These are phyloP conservation scores for Gibbula magus DNA, from an alignment of 2,888 invertebrate genomes.

Conservation along the genomic window DNA sequence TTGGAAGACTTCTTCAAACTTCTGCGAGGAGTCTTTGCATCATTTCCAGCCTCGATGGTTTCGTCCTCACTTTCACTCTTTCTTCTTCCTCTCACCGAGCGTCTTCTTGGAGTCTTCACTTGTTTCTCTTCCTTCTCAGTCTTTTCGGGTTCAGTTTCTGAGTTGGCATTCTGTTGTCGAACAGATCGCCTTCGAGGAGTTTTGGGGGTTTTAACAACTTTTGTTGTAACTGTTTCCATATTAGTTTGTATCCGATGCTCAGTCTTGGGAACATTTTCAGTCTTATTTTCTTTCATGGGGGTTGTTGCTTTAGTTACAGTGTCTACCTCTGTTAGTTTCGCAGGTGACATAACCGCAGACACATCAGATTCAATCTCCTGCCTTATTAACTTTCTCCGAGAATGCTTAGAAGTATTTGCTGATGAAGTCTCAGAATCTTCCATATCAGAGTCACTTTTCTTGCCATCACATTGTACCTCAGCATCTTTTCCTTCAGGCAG, in stretches of 20 bases:
- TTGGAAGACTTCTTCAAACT: not conserved
- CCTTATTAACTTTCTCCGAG: not conserved
- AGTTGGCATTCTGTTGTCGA: not conserved
- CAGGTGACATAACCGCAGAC: not conserved
- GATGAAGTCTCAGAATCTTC: not conserved
- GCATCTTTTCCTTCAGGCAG: not conserved
- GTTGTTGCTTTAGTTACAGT: no score
- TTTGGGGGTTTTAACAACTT: not conserved
- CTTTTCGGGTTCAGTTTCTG: not conserved
- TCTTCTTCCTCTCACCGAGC: not conserved
- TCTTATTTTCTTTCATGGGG: no score
- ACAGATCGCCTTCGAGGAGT: not conserved
- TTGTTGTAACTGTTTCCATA: not conserved
- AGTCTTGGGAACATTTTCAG: no score
- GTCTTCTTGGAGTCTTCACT: not conserved
- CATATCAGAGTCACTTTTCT: not conserved
- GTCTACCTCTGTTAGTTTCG: no score
- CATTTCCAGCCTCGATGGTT: not conserved
- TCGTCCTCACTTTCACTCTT: not conserved
- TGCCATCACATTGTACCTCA: not conserved
- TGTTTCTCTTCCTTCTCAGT: not conserved
- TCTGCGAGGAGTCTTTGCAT: not conserved
- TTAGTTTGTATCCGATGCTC: not conserved
- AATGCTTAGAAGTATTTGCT: not conserved
- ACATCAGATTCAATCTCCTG: not conserved